Evolutionary conservation across 2,888 invertebrate species (phyloP).

Genomic region (Argyresthia albistria): DNA sequence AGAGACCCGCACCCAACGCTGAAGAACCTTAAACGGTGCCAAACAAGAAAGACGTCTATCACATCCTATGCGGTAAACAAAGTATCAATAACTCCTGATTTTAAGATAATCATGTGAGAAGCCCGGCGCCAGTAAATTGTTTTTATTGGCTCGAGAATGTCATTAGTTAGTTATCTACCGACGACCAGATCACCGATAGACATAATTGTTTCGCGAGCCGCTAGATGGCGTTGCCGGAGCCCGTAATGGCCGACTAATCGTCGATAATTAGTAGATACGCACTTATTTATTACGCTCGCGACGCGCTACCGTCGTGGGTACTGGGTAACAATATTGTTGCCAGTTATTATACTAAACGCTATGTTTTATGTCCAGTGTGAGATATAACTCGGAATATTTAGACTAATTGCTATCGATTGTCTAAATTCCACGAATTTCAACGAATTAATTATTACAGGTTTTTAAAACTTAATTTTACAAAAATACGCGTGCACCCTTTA

Average conservation of each 20-base stretch:
- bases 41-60: no score
- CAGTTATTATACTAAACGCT: background rate
- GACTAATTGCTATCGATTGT: no score
- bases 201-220: constrained; percentile 1
- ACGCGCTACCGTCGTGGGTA: constrained; percentile 10
- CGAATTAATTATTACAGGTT: no score
- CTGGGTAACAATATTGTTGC: background rate
- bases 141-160: background rate
- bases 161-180: background rate
- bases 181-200: background rate
- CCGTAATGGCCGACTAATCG: constrained; percentile 21
- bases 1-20: no score
- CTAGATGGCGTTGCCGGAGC: constrained; percentile 5
- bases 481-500: no score
- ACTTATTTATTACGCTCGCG: constrained; percentile 22
- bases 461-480: no score
- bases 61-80: no score
- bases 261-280: constrained; percentile 30
- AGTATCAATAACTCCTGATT: no score
- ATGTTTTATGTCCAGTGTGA: constrained; percentile 2
- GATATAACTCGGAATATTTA: no score
- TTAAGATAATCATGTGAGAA: background rate
- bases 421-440: no score
- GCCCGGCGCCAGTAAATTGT: background rate
- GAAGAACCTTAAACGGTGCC: no score